Evolutionary conservation across 2,888 invertebrate genomes (phyloP), one percentile per base, ranked within the genome.

Genomic region (Heterodera filipjevi): DNA sequence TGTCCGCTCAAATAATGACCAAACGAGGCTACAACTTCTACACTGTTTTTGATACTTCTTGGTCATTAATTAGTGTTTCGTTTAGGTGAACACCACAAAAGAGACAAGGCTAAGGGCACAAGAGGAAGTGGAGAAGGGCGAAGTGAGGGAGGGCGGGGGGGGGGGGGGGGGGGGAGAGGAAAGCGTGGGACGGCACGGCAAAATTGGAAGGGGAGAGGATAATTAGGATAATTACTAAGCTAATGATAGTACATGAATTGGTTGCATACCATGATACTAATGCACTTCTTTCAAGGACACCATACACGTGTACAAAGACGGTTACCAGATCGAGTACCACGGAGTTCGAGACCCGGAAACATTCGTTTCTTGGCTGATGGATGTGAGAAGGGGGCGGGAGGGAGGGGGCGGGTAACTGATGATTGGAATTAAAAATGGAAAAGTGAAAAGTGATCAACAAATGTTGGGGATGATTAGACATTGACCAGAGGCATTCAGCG

Each of bases 311-410:
- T 89, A 89, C 82, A 87, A 89, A 79, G 89, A 89, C 77, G 89
- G 89, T 71, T 89, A 89, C 81, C 86, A 89, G 81, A 89, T 89
- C 66, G 89, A 89, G 75, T 89, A 89, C 84, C 86, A 87, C 76
- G 89, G 89, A 59, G 88, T 89, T 76, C 82, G 89, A 66, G 89
- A 89, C 80, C 89, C 89, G 46, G 89, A 89, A 77, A 87, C 87
- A 3, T 89, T 89, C 77, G 88, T 89, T 32, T 86, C 86, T 22
- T 89, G 89, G 89, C 82, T 89, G n/a, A 89, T 89, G 89, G 89
- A 89, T 84, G 89, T 89, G 75, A 66, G 80, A 66, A 32, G 22
- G 8, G 6, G 71, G 30, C 27, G 33, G 27, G 22, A 35, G 59
- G n/a, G n/a, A 12, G 27, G 5, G 59, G 49, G n/a, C 1, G 64